Conservation (phyloP, 2,113 vertebrate species). For the Pteropus alecto region DNA sequence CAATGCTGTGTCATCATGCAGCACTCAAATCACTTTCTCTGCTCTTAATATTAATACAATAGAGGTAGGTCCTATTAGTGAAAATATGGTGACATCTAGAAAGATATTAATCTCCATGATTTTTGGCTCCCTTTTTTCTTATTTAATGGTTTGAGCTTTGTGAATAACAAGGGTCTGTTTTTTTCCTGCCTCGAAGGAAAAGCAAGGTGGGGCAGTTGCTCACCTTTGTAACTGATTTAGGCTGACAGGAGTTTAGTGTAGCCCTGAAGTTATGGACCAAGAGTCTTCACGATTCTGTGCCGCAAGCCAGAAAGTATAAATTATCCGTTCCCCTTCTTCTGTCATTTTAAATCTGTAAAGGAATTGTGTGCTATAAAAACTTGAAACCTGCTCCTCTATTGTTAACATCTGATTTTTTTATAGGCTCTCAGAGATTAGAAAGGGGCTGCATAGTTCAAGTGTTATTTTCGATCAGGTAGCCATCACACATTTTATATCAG, state of each 20-base stretch:
- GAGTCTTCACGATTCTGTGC: constrained; percentile 80
- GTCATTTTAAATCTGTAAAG: constrained; percentile 84
- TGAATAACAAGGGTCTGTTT: neutral
- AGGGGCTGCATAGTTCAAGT: constrained; percentile 69
- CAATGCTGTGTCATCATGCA: neutral
- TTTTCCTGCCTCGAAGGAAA: constrained; percentile 35
- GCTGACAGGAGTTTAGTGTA: constrained; percentile 80
- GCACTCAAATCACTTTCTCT: neutral
- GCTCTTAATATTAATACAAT: neutral
- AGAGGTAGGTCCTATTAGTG: neutral
- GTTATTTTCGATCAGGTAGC: constrained; percentile 77
- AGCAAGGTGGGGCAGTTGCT: constrained; percentile 50
- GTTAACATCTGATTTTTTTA: constrained; percentile 83
- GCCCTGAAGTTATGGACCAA: constrained; percentile 78
- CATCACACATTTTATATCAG: constrained; percentile 76
- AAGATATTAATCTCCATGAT: constrained; percentile 32
- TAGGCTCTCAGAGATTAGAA: constrained; percentile 79
- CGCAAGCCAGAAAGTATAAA: constrained; percentile 81
- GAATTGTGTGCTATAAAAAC: constrained; percentile 79
- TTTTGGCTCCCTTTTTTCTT: constrained; percentile 38
- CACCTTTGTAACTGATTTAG: constrained; percentile 79
- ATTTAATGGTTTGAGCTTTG: constrained; percentile 49
- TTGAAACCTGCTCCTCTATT: constrained; percentile 79
- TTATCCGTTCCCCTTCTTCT: constrained; percentile 81
- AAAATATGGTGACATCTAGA: neutral